Conservation (phyloP, 2,797 vertebrate species). For the Pseudomugil gertrudae region DNA sequence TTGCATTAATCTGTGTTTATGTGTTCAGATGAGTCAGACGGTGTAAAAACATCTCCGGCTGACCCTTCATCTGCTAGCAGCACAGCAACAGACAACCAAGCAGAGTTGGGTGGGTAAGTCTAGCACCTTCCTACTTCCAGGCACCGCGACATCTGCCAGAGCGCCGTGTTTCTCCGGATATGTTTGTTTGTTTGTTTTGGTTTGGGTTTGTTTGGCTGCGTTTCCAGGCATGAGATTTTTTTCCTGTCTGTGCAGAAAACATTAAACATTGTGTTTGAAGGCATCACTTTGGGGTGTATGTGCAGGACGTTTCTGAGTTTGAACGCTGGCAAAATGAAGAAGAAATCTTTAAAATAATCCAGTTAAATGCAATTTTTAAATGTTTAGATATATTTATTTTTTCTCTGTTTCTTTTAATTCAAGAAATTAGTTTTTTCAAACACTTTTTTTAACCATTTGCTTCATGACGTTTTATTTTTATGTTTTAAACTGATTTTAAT, state of each 20-base stretch:
- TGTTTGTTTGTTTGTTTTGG: neutral
- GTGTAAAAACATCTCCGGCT: conserved; percentile 56
- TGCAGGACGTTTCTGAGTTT: conserved; percentile 33
- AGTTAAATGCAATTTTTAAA: too few species aligned
- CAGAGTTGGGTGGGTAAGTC: conserved; percentile 79
- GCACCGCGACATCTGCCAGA: neutral
- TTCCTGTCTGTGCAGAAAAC: conserved; percentile 10
- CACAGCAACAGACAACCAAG: conserved; percentile 57
- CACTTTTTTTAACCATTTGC: too few species aligned
- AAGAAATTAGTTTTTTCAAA: too few species aligned
- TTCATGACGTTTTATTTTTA: too few species aligned
- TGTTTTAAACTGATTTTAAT: too few species aligned
- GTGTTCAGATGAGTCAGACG: conserved; percentile 58
- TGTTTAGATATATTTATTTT: too few species aligned
- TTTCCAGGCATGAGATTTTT: neutral
- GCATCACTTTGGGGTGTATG: conserved; percentile 21
- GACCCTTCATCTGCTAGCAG: conserved; percentile 50
- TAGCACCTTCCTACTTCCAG: neutral
- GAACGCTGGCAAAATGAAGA: neutral
- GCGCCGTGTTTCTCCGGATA: too few species aligned
- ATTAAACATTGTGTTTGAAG: conserved; percentile 31
- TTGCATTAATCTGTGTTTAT: conserved; percentile 17
- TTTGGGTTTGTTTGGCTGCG: neutral
- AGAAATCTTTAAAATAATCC: too few species aligned
- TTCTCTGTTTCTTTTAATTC: too few species aligned